Percentiles rank a stretch among this genome's conserved stretches.
These are phyloP conservation scores for Phrynocephalus vlangalii DNA, from an alignment of 2,797 vertebrate species.

Conservation along the genomic window DNA sequence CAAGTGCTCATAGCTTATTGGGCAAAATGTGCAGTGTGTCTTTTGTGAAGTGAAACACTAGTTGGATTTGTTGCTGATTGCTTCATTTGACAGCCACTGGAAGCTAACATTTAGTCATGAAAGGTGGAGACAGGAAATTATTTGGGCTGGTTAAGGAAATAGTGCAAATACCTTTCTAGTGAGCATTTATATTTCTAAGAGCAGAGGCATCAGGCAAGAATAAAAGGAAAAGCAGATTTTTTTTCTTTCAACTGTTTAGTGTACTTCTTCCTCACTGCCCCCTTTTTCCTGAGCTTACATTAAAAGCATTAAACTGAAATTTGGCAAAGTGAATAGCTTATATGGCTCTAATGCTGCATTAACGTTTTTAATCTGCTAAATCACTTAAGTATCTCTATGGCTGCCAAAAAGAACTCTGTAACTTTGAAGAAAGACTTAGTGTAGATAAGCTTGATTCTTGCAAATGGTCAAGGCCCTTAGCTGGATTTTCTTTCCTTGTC, in stretches of 20 bases:
- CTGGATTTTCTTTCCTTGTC: background rate
- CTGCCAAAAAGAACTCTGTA: constrained; percentile 15
- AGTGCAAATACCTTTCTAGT: background rate
- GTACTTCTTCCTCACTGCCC: no score
- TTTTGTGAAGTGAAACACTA: background rate
- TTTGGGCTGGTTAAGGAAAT: constrained; percentile 34
- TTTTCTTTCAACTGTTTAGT: background rate
- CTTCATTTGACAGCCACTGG: background rate
- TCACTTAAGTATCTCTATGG: constrained; percentile 24
- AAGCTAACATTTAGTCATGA: constrained; percentile 22
- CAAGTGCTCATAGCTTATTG: background rate
- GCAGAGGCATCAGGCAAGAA: background rate
- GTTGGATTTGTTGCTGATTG: constrained; percentile 15
- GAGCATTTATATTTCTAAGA: constrained; percentile 4
- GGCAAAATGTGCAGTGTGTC: background rate
- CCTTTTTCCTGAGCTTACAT: background rate
- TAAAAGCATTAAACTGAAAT: constrained; percentile 31
- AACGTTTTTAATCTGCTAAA: constrained; percentile 38
- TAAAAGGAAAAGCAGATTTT: background rate
- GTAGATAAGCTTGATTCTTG: background rate
- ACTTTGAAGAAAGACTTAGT: constrained; percentile 13
- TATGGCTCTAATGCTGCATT: constrained; percentile 23
- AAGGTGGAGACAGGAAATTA: constrained; percentile 25
- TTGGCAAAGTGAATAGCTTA: constrained; percentile 18
- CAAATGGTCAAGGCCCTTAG: background rate